Base-by-base conservation (phyloP, 1,140 invertebrate species). In the Macrotrachela quadricornifera region DNA sequence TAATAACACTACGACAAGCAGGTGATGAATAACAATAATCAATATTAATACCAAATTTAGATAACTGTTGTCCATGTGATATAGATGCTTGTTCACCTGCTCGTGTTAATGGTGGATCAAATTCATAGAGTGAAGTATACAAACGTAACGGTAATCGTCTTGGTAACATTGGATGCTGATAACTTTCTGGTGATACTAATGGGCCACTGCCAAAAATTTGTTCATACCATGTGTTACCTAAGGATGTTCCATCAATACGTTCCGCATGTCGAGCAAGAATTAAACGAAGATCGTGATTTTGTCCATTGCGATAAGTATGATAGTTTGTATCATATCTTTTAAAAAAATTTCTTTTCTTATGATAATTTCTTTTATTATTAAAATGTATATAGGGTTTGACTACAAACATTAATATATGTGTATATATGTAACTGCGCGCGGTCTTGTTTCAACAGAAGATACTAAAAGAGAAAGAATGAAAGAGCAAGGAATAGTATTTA, bases 1-100 rank as follows among this genome's bases (percentile, higher is more conserved):
- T 92, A 68, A 91, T 82, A n/a, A 92, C 74, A 71, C 84, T 88
- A 49, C 88, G 75, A 50, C 88, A 76, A 6, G 85, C 80, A 0
- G 85, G 83, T 6, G 85, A 91, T 49, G 79, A 78, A 70, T 80
- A 86, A 4, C 79, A 81, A 62, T 81, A 77, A 46, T 77, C 73
- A 42, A 42, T 11, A 14, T 13, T 42, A 42, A 14, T 42, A 42
- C 15, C 40, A 42, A 4, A 30, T 30, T 8, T 30, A 30, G 21
- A 30, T 30, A 30, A 30, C 8, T 30, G 2, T 42, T 42, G 40
- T 42, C 40, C 40, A 4, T 14, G 1, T 14, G 4, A 3, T 4
- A 4, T 2, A 14, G 40, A 42, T 13, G 3, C 10, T 14, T 42
- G 13, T 42, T 42, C 40, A 42, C 40, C 40, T 1, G 40, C 10